Percentiles rank a stretch among this genome's conserved stretches.
Evolutionary conservation across 2,888 invertebrate genomes (phyloP).

Genomic region (Drosophila dives): DNA sequence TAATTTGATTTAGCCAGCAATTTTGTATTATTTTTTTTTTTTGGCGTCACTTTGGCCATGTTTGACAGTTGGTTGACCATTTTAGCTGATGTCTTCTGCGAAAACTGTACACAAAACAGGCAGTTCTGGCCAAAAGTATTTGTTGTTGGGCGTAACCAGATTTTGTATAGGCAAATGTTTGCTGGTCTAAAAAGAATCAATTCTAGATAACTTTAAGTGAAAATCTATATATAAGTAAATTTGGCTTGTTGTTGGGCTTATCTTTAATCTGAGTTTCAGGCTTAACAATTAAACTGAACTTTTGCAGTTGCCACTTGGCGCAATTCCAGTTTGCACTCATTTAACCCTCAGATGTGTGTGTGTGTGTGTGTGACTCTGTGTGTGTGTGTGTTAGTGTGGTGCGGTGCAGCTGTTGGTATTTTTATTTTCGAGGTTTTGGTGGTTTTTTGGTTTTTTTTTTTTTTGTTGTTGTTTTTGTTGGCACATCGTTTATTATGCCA

Average conservation of each 20-base stretch:
- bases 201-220: neutral
- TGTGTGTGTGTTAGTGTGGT: conserved; percentile 30
- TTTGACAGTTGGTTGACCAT: conserved; percentile 67
- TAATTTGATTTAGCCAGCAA: conserved; percentile 66
- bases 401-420: conserved; percentile 58
- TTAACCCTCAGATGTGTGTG: conserved; percentile 23
- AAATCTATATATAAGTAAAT: neutral
- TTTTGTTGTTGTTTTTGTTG: conserved; percentile 39
- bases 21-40: conserved; percentile 24
- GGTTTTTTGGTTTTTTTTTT: conserved; percentile 69
- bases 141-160: neutral
- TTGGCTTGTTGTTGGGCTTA: neutral
- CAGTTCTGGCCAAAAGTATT: conserved; percentile 32
- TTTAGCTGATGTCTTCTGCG: conserved; percentile 55
- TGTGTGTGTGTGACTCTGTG: conserved; percentile 18
- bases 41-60: conserved; percentile 63
- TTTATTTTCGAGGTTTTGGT: conserved; percentile 51
- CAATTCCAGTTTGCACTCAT: conserved; percentile 17
- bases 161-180: neutral
- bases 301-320: conserved; percentile 11
- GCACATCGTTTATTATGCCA: conserved; percentile 84
- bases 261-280: neutral
- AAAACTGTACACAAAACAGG: conserved; percentile 28
- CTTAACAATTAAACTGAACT: conserved; percentile 31
- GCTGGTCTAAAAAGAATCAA: neutral